Percentiles rank a stretch among this genome's conserved stretches.
These are phyloP conservation scores for Ictalurus furcatus DNA, from an alignment of 2,113 vertebrate species.

Conservation along the genomic window DNA sequence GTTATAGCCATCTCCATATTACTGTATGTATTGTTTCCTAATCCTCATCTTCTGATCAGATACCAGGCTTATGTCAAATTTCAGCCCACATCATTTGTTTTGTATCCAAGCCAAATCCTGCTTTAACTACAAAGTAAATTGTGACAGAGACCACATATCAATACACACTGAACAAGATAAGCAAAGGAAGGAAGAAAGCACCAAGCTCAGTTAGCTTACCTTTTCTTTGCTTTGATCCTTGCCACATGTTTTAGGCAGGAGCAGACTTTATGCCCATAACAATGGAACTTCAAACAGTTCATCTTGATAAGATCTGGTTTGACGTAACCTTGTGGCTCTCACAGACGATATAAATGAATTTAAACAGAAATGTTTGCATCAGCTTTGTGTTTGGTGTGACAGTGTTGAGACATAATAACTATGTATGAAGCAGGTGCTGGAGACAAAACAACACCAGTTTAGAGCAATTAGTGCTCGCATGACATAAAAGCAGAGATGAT, in stretches of 20 bases:
- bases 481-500: neutral
- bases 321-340: neutral
- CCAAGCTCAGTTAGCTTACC: neutral
- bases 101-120: conserved; percentile 50
- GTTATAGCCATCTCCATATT: neutral
- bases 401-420: conserved; percentile 9
- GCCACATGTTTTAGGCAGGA: neutral
- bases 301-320: conserved; percentile 9
- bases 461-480: neutral
- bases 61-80: conserved; percentile 49
- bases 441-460: conserved; percentile 13
- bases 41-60: conserved; percentile 40
- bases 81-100: conserved; percentile 49
- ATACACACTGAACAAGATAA: conserved; percentile 15
- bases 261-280: conserved; percentile 41
- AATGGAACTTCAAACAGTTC: conserved; percentile 14
- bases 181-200: conserved; percentile 2
- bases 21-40: neutral
- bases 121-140: conserved; percentile 43
- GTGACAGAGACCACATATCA: conserved; percentile 15
- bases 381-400: neutral
- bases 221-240: conserved; percentile 32
- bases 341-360: conserved; percentile 7
- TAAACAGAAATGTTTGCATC: neutral
- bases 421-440: neutral